Evolutionary conservation across 2,113 vertebrate species (phyloP).

Genomic region (Raja brachyura): DNA sequence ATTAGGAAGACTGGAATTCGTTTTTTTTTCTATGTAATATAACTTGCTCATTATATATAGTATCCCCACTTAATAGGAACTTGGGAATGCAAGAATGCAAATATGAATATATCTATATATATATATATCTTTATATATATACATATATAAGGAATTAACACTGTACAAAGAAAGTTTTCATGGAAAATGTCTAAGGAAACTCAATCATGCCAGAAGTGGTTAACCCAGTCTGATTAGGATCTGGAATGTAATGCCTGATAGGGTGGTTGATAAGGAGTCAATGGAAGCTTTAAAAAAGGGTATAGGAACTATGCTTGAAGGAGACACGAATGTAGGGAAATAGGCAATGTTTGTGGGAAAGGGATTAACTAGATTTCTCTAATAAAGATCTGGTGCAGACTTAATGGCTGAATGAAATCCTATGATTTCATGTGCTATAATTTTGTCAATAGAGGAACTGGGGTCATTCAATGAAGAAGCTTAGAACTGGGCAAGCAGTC

Average conservation of each 20-base stretch:
- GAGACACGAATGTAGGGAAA: too few species aligned
- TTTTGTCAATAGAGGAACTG: constrained; percentile 26
- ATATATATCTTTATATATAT: neutral
- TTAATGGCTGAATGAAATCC: too few species aligned
- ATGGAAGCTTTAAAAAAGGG: too few species aligned
- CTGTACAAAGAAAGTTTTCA: neutral
- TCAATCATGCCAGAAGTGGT: neutral
- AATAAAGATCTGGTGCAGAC: too few species aligned
- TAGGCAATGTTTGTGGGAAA: too few species aligned
- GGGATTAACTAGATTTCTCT: too few species aligned
- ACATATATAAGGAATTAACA: neutral
- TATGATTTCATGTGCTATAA: too few species aligned
- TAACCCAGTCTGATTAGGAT: neutral
- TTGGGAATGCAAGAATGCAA: neutral
- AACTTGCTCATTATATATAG: neutral
- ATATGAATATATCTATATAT: neutral
- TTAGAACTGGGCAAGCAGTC: constrained; percentile 42
- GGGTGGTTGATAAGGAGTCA: too few species aligned
- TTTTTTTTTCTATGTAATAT: neutral
- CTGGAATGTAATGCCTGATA: too few species aligned
- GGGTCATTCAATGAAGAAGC: constrained; percentile 42
- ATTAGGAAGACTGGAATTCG: neutral
- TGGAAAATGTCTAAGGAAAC: neutral
- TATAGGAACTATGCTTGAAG: too few species aligned
- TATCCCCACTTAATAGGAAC: neutral